phyloP scores from a whole-genome alignment of 2,113 vertebrate genomes.

The Chinchilla lanigera region DNA sequence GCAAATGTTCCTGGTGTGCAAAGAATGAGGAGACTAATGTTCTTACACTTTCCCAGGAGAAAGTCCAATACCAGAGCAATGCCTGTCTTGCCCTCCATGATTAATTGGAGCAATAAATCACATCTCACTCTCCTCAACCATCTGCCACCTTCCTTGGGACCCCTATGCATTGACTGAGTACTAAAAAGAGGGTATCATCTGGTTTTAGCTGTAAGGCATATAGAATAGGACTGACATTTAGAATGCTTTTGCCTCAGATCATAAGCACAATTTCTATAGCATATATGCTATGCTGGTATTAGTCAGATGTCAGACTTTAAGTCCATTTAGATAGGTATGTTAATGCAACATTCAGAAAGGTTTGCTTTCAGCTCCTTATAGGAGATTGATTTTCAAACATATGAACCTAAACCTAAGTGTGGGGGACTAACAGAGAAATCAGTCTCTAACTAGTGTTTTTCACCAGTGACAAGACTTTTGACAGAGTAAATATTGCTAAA shows the following conservation, averaged over 20 bases:
- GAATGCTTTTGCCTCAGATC: slow-evolving; percentile 19
- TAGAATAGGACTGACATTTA: slow-evolving; percentile 5
- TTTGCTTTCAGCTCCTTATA: slow-evolving; percentile 42
- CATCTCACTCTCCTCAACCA: background rate
- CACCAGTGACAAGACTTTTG: slow-evolving; percentile 37
- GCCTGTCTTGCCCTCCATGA: slow-evolving; percentile 71
- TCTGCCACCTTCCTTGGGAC: slow-evolving; percentile 29
- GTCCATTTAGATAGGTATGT: background rate
- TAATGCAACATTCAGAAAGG: slow-evolving; percentile 50
- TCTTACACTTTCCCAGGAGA: slow-evolving; percentile 80
- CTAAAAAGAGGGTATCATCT: background rate
- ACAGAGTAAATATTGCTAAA: slow-evolving; percentile 30
- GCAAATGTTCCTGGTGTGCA: slow-evolving; percentile 79
- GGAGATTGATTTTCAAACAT: slow-evolving; percentile 47
- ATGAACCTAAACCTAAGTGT: background rate
- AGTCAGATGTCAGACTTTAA: slow-evolving; percentile 41
- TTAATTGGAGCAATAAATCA: slow-evolving; percentile 78
- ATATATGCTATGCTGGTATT: background rate
- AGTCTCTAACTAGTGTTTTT: slow-evolving; percentile 52
- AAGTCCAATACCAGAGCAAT: slow-evolving; percentile 66
- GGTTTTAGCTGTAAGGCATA: background rate
- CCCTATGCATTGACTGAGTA: background rate
- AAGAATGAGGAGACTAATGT: slow-evolving; percentile 82
- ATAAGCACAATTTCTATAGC: slow-evolving; percentile 21
- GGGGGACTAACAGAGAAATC: slow-evolving; percentile 47